Evolutionary conservation across 2,113 vertebrate genomes (phyloP).

Genomic region (Morone saxatilis): DNA sequence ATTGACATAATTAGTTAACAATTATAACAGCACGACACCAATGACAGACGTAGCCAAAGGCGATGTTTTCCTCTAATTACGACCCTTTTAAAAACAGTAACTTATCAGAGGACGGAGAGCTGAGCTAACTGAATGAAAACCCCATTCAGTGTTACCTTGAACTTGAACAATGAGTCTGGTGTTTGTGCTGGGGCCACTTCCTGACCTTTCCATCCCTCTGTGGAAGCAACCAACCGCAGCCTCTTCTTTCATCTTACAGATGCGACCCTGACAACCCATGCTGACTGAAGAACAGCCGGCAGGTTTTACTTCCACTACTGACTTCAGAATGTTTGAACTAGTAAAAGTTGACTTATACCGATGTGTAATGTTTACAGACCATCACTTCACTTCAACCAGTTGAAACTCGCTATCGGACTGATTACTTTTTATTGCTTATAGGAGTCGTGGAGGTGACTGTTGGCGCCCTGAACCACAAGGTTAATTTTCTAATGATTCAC

Average conservation of each 20-base stretch:
- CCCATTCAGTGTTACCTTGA: constrained; percentile 81
- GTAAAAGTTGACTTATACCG: constrained; percentile 25
- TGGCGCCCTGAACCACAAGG: constrained; percentile 11
- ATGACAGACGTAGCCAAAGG: constrained; percentile 53
- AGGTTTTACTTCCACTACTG: constrained; percentile 46
- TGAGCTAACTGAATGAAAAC: constrained; percentile 70
- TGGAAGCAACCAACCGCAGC: constrained; percentile 73
- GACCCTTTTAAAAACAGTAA: constrained; percentile 57
- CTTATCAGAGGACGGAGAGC: constrained; percentile 56
- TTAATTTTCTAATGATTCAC: constrained; percentile 55
- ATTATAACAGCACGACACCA: constrained; percentile 63
- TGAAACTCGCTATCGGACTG: neutral
- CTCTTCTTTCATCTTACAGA: constrained; percentile 81
- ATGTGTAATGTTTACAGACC: neutral
- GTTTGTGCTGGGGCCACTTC: constrained; percentile 82
- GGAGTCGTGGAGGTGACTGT: neutral
- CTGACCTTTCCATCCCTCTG: constrained; percentile 79
- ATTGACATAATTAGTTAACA: constrained; percentile 70
- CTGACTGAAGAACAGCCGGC: constrained; percentile 61
- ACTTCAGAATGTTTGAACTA: constrained; percentile 26
- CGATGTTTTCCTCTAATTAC: constrained; percentile 60
- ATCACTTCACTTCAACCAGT: neutral
- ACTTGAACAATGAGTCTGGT: constrained; percentile 84
- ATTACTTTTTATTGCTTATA: neutral
- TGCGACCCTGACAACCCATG: constrained; percentile 61